Base-by-base conservation (phyloP, 2,797 vertebrate genomes). In the Neopelma chrysocephalum region DNA sequence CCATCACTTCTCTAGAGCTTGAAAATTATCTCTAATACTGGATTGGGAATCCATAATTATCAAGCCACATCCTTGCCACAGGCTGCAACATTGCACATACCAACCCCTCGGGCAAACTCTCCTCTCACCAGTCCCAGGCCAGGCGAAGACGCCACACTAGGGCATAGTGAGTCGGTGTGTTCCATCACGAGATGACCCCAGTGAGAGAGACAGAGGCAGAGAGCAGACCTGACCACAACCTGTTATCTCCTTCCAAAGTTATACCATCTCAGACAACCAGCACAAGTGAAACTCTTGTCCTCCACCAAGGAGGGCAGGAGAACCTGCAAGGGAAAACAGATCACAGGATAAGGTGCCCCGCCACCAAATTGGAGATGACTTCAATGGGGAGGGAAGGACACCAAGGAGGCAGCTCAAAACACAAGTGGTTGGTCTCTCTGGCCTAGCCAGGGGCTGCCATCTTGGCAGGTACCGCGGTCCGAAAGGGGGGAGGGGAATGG, bases 161-260 rank as follows among this genome's bases (percentile, higher is more conserved):
- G 51, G 20, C 20, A 26, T 21, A 42, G 32, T 0, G 0, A 73
- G 16, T 6, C 0, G 0, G 2, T 29, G 36, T 15, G 8, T 23
- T 20, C 65, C 15, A 10, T 22, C n/a, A 8, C 0, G 0, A 47
- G 26, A 38, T 57, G 47, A 68, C 4, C 65, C 15, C 50, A 38
- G 27, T 45, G 47, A 1, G 0, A 38, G 21, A 53, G 8, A 43
- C 1, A 4, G 53, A 66, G 11, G 17, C 7, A 17, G 22, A n/a
- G 31, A 58, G 18, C 23, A 71, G 50, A 61, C 0, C 1, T 25
- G 65, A 50, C 10, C 31, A n/a, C n/a, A 62, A 43, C 8, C 57
- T 64, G 3, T 36, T 6, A 1, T 12, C 43, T 76, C 16, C 60
- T 66, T 47, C 72, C 29, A 34, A 36, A 68, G 38, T 7, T n/a